These are phyloP conservation scores for Phoenicopterus ruber DNA, from an alignment of 2,113 vertebrate genomes.

Conservation along the genomic window DNA sequence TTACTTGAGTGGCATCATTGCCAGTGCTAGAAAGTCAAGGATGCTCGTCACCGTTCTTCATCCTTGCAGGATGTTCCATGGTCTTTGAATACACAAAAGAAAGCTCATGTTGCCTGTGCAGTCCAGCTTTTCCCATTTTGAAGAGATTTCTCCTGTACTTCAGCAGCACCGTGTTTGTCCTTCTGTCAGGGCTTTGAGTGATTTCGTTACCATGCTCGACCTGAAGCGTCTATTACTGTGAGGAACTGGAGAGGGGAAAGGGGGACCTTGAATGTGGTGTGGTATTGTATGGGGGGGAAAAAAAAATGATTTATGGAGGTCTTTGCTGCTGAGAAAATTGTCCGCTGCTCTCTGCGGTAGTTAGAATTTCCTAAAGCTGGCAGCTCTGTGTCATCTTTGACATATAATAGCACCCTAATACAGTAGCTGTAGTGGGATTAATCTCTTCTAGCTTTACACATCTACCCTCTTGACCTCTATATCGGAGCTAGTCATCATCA, in stretches of 20 bases:
- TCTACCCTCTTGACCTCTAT: background rate
- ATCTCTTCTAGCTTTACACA: background rate
- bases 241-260: background rate
- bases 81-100: background rate
- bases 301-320: background rate
- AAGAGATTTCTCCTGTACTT: background rate
- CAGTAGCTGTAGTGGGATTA: background rate
- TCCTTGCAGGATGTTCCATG: background rate
- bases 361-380: conserved; percentile 17
- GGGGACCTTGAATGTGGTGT: background rate
- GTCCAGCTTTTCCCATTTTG: background rate
- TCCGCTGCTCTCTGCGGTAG: background rate
- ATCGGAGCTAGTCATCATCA: background rate
- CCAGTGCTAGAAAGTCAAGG: background rate
- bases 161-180: background rate
- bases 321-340: background rate
- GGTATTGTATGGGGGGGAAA: background rate
- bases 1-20: background rate
- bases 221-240: background rate
- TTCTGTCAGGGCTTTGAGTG: background rate
- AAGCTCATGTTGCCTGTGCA: background rate
- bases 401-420: background rate
- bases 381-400: background rate
- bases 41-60: background rate
- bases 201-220: background rate